Evolutionary conservation across 2,888 invertebrate genomes (phyloP).

Genomic region (Heliothis peltigera): DNA sequence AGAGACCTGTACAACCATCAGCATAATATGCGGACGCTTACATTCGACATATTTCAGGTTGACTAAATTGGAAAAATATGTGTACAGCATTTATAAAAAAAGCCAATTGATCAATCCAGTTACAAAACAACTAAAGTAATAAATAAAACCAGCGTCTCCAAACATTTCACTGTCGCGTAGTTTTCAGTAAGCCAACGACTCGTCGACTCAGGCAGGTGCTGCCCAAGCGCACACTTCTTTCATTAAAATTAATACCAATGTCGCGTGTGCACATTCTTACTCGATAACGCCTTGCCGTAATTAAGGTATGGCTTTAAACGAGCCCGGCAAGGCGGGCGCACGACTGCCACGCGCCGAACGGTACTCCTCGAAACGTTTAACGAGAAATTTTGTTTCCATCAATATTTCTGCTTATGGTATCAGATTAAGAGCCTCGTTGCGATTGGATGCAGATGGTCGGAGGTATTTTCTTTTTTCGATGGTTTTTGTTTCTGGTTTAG

Average conservation of each 20-base stretch:
- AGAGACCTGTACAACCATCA: too few relatives aligned
- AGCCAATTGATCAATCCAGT: too few relatives aligned
- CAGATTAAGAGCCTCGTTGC: slow-evolving; percentile 71
- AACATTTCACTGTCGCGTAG: slow-evolving; percentile 60
- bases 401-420: slow-evolving; percentile 80
- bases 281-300: slow-evolving; percentile 89
- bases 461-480: slow-evolving; percentile 24
- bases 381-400: slow-evolving; percentile 78
- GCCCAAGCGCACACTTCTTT: slow-evolving; percentile 87
- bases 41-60: too few relatives aligned
- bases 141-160: slow-evolving; percentile 24
- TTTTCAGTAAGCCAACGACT: slow-evolving; percentile 84
- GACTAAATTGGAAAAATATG: too few relatives aligned
- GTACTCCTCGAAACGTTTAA: slow-evolving; percentile 76
- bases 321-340: slow-evolving; percentile 64
- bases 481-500: too few relatives aligned
- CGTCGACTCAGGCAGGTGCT: slow-evolving; percentile 80
- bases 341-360: slow-evolving; percentile 83
- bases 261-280: slow-evolving; percentile 90
- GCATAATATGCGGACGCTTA: too few relatives aligned
- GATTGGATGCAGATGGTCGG: slow-evolving; percentile 36
- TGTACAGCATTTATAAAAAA: too few relatives aligned
- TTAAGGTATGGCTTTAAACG: slow-evolving; percentile 86
- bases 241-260: slow-evolving; percentile 90
- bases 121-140: not conserved